phyloP scores from a whole-genome alignment of 2,113 vertebrate species.

The Xiphophorus maculatus region DNA sequence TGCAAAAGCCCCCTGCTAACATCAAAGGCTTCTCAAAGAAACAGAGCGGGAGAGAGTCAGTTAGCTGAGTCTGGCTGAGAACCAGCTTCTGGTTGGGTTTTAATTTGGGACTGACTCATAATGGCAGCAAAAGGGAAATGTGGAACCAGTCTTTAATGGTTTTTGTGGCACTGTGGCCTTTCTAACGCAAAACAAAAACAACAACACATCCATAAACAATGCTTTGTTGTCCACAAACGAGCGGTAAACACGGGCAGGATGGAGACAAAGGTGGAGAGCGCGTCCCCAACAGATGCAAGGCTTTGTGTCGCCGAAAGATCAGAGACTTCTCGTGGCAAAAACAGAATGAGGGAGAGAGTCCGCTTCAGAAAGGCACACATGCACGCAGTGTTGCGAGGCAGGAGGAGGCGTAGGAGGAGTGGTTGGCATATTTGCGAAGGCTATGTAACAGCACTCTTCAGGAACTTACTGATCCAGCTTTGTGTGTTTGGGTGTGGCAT shows the following conservation, averaged over 20 bases:
- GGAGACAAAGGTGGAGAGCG: slow-evolving; percentile 56
- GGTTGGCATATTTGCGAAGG: slow-evolving; percentile 38
- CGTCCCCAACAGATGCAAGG: slow-evolving; percentile 50
- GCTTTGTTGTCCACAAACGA: slow-evolving; percentile 27
- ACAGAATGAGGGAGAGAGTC: slow-evolving; percentile 36
- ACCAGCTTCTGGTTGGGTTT: slow-evolving; percentile 90
- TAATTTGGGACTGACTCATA: slow-evolving; percentile 81
- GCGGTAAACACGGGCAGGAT: slow-evolving; percentile 27
- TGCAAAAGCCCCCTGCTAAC: slow-evolving; percentile 92
- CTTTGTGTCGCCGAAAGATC: slow-evolving; percentile 68
- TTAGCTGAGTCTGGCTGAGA: slow-evolving; percentile 92
- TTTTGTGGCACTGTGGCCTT: slow-evolving; percentile 51
- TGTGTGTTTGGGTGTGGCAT: slow-evolving; percentile 48
- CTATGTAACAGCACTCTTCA: slow-evolving; percentile 36
- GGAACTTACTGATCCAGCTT: slow-evolving; percentile 36
- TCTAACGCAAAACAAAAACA: slow-evolving; percentile 30
- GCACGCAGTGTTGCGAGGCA: slow-evolving; percentile 17
- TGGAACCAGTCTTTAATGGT: slow-evolving; percentile 49
- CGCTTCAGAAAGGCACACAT: slow-evolving; percentile 35
- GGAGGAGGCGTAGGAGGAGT: slow-evolving; percentile 46
- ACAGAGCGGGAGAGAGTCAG: slow-evolving; percentile 81
- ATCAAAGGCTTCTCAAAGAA: slow-evolving; percentile 90
- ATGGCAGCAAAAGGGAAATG: slow-evolving; percentile 77
- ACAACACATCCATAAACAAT: slow-evolving; percentile 50
- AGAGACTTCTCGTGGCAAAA: slow-evolving; percentile 53